Percentiles rank a stretch among this genome's conserved stretches.
These are phyloP conservation scores for Bursaphelenchus mucronatus DNA, from an alignment of 1,140 invertebrate genomes.

Conservation along the genomic window DNA sequence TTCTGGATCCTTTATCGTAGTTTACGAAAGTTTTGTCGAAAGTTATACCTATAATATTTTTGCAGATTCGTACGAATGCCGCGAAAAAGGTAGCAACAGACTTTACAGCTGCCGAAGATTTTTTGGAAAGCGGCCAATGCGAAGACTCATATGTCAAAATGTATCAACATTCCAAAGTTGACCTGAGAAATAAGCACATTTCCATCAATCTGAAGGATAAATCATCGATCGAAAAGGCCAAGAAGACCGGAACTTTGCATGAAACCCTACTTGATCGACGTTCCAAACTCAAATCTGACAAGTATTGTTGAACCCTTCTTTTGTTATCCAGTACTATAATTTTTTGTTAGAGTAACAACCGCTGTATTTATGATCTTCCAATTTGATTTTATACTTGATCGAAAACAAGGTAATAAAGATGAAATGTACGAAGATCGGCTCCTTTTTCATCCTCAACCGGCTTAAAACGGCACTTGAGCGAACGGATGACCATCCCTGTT, in stretches of 20 bases:
- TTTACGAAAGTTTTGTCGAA: background rate
- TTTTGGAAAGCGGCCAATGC: constrained; percentile 35
- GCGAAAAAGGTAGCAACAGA: constrained; percentile 35
- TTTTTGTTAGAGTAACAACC: too few species aligned
- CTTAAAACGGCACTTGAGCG: too few species aligned
- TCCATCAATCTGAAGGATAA: constrained; percentile 40
- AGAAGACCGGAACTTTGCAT: constrained; percentile 41
- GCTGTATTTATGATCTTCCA: too few species aligned
- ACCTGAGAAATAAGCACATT: constrained; percentile 38
- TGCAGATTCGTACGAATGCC: constrained; percentile 41
- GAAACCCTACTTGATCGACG: constrained; percentile 44
- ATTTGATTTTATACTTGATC: too few species aligned
- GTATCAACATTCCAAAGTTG: constrained; percentile 46
- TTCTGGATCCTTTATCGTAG: too few species aligned
- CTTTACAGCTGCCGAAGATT: constrained; percentile 34
- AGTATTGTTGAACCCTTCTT: constrained; percentile 33
- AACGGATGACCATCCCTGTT: too few species aligned
- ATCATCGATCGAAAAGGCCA: constrained; percentile 29
- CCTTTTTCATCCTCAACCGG: too few species aligned
- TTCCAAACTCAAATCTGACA: constrained; percentile 44
- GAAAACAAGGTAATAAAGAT: too few species aligned
- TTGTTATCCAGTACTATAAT: background rate
- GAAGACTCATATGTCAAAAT: constrained; percentile 48
- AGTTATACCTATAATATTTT: constrained; percentile 6
- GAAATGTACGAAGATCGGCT: too few species aligned